Percentiles rank a stretch among this genome's conserved stretches.
phyloP scores from a whole-genome alignment of 2,888 invertebrate genomes.

The Diarsia mendica region DNA sequence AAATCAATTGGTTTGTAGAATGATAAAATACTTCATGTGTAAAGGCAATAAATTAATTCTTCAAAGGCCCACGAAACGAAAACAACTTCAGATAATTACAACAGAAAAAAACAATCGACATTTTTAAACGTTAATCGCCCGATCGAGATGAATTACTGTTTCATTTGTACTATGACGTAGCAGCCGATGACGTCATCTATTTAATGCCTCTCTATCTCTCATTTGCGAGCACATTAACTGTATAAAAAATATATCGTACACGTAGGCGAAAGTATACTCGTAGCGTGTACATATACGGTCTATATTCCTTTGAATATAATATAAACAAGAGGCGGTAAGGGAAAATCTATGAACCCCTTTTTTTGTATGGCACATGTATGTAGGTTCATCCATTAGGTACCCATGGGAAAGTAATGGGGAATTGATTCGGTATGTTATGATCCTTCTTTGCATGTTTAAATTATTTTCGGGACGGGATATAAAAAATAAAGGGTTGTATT shows the following conservation, averaged over 20 bases:
- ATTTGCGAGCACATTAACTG: slow-evolving; percentile 61
- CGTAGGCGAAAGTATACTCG: slow-evolving; percentile 30
- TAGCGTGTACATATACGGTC: slow-evolving; percentile 4
- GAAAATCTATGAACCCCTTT: slow-evolving; percentile 60
- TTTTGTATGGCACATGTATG: slow-evolving; percentile 54
- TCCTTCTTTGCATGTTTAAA: slow-evolving; percentile 55
- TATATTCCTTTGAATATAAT: slow-evolving; percentile 36
- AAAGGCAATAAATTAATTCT: slow-evolving; percentile 18
- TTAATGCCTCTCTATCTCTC: slow-evolving; percentile 64
- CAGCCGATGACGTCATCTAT: slow-evolving; percentile 60
- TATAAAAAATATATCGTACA: slow-evolving; percentile 54
- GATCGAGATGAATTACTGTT: slow-evolving; percentile 52
- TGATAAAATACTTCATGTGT: not conserved
- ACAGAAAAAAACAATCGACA: slow-evolving; percentile 22
- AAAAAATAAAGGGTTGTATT: slow-evolving; percentile 33
- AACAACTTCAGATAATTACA: slow-evolving; percentile 35
- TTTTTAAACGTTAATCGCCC: slow-evolving; percentile 43
- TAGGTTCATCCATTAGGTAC: slow-evolving; percentile 53
- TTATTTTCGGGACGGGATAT: slow-evolving; percentile 48
- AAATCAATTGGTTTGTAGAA: not conserved
- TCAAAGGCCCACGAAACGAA: slow-evolving; percentile 1
- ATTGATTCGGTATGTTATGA: slow-evolving; percentile 63
- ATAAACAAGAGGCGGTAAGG: slow-evolving; percentile 41
- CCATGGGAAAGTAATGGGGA: slow-evolving; percentile 60
- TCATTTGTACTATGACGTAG: slow-evolving; percentile 37